phyloP scores from a whole-genome alignment of 2,113 vertebrate species.

The Halcyon senegalensis region DNA sequence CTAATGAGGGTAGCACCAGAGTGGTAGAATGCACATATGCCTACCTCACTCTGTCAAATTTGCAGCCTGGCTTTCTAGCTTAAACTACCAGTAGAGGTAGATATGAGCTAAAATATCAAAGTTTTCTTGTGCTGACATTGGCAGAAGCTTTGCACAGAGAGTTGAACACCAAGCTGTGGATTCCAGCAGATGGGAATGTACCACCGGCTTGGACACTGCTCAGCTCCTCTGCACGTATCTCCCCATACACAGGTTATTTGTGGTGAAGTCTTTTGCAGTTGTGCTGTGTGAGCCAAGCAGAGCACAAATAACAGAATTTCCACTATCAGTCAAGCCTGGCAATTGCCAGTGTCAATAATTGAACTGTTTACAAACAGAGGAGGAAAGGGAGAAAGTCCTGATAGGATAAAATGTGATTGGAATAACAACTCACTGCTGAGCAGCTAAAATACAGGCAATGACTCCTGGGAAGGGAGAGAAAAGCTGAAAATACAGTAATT shows the following conservation, averaged over 20 bases:
- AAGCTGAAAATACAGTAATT: slow-evolving; percentile 23
- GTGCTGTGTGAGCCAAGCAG: neutral
- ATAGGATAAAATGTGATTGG: neutral
- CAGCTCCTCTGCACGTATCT: neutral
- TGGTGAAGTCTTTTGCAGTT: rapidly evolving
- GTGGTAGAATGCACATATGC: neutral
- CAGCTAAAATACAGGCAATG: neutral
- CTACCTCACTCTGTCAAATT: neutral
- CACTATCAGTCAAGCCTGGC: neutral
- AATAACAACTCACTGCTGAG: neutral
- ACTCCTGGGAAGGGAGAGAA: neutral
- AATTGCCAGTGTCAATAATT: neutral
- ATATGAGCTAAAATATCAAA: neutral
- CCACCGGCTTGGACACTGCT: neutral
- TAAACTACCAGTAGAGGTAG: neutral
- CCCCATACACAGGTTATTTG: neutral
- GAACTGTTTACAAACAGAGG: neutral
- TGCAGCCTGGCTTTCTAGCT: neutral
- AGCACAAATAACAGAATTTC: neutral
- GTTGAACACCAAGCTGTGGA: neutral
- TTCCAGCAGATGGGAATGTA: neutral
- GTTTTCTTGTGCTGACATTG: neutral
- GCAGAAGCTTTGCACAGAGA: neutral
- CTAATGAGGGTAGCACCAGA: neutral
- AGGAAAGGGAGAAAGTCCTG: neutral